These are phyloP conservation scores for Gobio occitaniae DNA, from an alignment of 2,797 vertebrate genomes.

Conservation along the genomic window DNA sequence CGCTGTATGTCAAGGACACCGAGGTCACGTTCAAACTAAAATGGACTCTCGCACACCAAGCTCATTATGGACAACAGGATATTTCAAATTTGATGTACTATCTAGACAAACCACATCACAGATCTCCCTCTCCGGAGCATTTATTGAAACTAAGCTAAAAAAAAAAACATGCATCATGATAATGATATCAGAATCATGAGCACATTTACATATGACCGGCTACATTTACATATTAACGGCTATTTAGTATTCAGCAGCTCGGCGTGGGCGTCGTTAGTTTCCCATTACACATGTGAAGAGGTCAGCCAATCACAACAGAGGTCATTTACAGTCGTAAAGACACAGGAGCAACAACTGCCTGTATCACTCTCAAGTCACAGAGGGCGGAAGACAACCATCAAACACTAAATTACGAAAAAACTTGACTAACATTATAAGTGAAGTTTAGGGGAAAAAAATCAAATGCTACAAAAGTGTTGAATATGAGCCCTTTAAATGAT, in stretches of 20 bases:
- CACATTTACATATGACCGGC: conserved; percentile 7
- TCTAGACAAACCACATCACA: conserved; percentile 20
- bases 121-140: background rate
- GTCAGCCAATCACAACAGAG: conserved; percentile 20
- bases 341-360: background rate
- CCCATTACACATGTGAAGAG: conserved; percentile 16
- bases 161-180: conserved; percentile 1
- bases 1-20: conserved; percentile 35
- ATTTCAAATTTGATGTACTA: background rate
- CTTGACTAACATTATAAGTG: background rate
- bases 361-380: background rate
- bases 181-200: background rate
- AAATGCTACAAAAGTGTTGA: conserved; percentile 14
- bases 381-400: background rate
- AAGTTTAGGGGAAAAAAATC: background rate
- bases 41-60: background rate
- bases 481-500: conserved; percentile 11
- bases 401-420: background rate
- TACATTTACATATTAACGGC: conserved; percentile 19
- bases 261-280: background rate
- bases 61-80: background rate
- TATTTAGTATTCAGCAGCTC: conserved; percentile 3
- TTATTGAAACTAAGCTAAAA: background rate
- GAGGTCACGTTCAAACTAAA: background rate
- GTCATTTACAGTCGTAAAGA: conserved; percentile 12